Percentiles rank a stretch among this genome's conserved stretches.
Conservation (phyloP, 92 coral and sea anemone species). For the Porites lobata region DNA sequence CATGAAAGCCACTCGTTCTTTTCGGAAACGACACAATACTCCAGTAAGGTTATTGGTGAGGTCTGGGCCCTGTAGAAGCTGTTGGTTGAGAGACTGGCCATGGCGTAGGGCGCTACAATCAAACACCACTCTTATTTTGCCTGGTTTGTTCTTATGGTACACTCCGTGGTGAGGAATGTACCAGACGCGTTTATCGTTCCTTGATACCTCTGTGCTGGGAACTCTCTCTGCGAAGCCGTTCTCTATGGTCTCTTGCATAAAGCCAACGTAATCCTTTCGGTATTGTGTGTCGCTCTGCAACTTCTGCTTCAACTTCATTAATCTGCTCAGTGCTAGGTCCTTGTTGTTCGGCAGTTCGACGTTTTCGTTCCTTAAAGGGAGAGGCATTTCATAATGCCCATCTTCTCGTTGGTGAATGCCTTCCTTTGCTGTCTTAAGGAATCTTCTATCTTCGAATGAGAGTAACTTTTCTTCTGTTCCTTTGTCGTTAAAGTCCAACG, state of each 20-base stretch:
- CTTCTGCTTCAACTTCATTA: slow-evolving; percentile 32
- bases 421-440: slow-evolving; percentile 42
- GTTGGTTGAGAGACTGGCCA: slow-evolving; percentile 25
- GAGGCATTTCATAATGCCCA: slow-evolving; percentile 69
- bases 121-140: too few relatives aligned
- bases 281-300: slow-evolving; percentile 29
- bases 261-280: too few relatives aligned
- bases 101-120: not conserved
- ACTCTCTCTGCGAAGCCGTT: too few relatives aligned
- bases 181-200: too few relatives aligned
- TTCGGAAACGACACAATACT: slow-evolving; percentile 37
- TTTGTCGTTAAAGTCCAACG: slow-evolving; percentile 41
- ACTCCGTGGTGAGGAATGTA: slow-evolving; percentile 35
- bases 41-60: slow-evolving; percentile 38
- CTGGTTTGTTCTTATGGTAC: not conserved
- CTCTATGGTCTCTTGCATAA: too few relatives aligned
- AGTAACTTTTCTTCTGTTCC: slow-evolving; percentile 49
- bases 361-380: slow-evolving; percentile 31
- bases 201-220: too few relatives aligned
- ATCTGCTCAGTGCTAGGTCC: slow-evolving; percentile 40
- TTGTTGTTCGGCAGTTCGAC: slow-evolving; percentile 50
- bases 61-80: slow-evolving; percentile 51
- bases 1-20: slow-evolving; percentile 25
- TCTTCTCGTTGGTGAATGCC: slow-evolving; percentile 52
- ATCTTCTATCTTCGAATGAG: slow-evolving; percentile 66